A percentile compares a stretch with the other conserved stretches of the same genome.
phyloP scores from a whole-genome alignment of 2,113 vertebrate genomes.

The Fukomys damarensis region DNA sequence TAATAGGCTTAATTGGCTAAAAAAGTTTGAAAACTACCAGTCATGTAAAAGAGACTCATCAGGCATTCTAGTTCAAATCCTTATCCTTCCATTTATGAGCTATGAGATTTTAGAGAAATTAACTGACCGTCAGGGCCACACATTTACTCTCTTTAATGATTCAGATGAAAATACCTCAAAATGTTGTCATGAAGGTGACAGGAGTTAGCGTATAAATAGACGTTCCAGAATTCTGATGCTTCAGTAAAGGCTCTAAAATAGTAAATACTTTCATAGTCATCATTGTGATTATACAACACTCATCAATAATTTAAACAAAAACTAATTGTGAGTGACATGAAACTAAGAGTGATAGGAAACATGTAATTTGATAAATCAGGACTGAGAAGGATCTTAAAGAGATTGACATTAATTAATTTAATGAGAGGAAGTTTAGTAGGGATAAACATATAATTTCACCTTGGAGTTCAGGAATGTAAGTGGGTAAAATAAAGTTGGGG shows the following conservation, averaged over 20 bases:
- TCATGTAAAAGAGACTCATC: not conserved
- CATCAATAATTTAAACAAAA: slow-evolving; percentile 21
- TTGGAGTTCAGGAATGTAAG: not conserved
- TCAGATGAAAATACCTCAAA: not conserved
- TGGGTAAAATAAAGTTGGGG: not conserved
- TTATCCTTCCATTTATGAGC: not conserved
- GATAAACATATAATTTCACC: not conserved
- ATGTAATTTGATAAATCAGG: not conserved
- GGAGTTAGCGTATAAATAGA: not conserved
- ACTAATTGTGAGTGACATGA: not conserved
- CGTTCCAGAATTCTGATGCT: not conserved
- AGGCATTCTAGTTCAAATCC: not conserved
- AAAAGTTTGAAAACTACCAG: not conserved
- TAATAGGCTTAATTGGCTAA: not conserved
- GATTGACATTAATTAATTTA: not conserved
- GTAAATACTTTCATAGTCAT: not conserved
- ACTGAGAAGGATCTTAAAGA: slow-evolving; percentile 4
- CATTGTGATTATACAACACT: not conserved
- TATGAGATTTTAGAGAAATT: not conserved
- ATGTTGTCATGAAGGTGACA: not conserved
- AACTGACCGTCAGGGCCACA: not conserved
- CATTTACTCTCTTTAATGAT: not conserved
- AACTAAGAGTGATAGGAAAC: not conserved
- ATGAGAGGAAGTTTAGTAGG: not conserved
- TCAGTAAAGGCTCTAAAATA: not conserved